Base-by-base conservation (phyloP, 2,797 vertebrate species). In the Coracias cyanogaster region DNA sequence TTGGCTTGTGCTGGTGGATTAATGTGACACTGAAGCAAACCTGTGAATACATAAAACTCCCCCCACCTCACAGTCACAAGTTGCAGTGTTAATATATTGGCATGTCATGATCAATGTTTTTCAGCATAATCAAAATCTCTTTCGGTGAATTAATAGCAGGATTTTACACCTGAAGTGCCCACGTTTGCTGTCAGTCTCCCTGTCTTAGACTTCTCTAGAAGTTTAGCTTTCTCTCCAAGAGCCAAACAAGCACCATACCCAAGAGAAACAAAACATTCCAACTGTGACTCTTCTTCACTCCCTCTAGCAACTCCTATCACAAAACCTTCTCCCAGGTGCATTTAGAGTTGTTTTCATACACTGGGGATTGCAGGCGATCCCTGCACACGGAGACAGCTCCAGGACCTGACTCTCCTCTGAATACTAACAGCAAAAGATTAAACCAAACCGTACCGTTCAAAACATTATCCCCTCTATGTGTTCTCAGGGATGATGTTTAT, bases 1-100 rank as follows among this genome's bases (percentile, higher is more conserved):
- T 12, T 1, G 0, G 22, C 2, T 0, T 1, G 1, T 24, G 16
- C 15, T 33, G 17, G 21, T 20, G 21, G 55, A 51, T 31, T 48
- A 17, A 20, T 6, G 45, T 58, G 81, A 37, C 78, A 45, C 77
- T 35, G 60, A 62, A 55, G 43, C 48, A 71, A 62, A 43, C 4
- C 33, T 35, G 22, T 62, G 25, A 25, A 73, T 19, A 9, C 8
- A 28, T 7, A 6, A 13, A 14, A 10, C 17, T 6, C 14, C 7
- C 7, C 24, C 4, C 5, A 33, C 61, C 20, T 11, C 45, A 45
- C 13, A 54, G 31, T 8, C 65, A 25, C 49, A 35, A 9, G 33
- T 25, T 57, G 26, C 55, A 41, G 2, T 6, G 9, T 39, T 60
- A 49, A 64, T 12, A 14, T 15, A 12, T 1, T 71, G 51, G 31